phyloP scores from a whole-genome alignment of 1,140 invertebrate genomes.

The Elymnias hypermnestra region DNA sequence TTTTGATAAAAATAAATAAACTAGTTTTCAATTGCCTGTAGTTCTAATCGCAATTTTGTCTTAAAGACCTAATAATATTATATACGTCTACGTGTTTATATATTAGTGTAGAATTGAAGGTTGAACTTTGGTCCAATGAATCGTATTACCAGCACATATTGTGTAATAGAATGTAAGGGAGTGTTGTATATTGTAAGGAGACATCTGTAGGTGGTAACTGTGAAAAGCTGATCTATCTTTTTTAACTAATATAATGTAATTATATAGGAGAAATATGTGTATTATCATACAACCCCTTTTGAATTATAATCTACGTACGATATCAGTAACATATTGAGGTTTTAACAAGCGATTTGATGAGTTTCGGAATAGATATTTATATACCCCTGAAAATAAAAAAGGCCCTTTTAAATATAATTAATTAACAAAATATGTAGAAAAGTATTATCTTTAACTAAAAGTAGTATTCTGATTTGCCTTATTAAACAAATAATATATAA shows the following conservation, averaged over 20 bases:
- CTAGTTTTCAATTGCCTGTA: constrained; percentile 21
- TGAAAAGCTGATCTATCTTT: not conserved
- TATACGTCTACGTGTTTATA: constrained; percentile 11
- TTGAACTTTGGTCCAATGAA: constrained; percentile 74
- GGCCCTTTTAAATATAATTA: too few species aligned
- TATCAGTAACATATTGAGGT: too few species aligned
- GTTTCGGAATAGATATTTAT: too few species aligned
- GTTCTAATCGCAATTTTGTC: constrained; percentile 19
- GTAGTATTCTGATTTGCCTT: too few species aligned
- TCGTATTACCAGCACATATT: constrained; percentile 63
- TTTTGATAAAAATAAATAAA: constrained; percentile 11
- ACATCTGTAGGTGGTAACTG: constrained; percentile 6
- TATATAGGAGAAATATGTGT: too few species aligned
- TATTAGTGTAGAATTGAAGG: constrained; percentile 53
- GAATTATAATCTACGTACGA: too few species aligned
- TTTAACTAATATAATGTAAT: not conserved
- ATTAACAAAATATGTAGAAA: too few species aligned
- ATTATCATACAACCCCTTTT: too few species aligned
- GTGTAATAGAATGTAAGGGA: constrained; percentile 44
- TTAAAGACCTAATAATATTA: constrained; percentile 15
- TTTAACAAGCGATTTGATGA: too few species aligned
- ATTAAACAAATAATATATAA: too few species aligned
- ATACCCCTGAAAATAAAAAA: too few species aligned
- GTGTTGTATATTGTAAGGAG: constrained; percentile 14
- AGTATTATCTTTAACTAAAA: too few species aligned